These are phyloP conservation scores for Callospermophilus lateralis DNA, from an alignment of 2,113 vertebrate species.

Conservation along the genomic window DNA sequence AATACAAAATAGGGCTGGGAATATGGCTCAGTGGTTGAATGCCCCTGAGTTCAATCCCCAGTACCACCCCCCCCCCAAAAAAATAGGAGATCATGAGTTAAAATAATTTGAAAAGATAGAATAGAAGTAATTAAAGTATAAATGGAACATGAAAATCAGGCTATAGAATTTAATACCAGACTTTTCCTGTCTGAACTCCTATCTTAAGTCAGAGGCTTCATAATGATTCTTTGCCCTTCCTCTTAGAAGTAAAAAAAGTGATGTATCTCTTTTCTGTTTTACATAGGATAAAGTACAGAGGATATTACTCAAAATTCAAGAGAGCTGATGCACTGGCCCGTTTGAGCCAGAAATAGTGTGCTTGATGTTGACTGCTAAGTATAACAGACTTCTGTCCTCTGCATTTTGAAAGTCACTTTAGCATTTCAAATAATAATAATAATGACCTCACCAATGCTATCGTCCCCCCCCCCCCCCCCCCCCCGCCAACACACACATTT, in stretches of 20 bases:
- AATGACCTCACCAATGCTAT: not conserved
- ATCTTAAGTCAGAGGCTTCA: not conserved
- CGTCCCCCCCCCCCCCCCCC: not conserved
- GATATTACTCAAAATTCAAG: not conserved
- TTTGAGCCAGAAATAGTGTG: not conserved
- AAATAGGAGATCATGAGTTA: not conserved
- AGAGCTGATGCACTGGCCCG: not conserved
- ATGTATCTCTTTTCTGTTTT: not conserved
- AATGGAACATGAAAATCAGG: not conserved
- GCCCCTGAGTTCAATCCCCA: too few species aligned
- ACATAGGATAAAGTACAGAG: not conserved
- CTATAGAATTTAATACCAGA: not conserved
- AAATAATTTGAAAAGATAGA: not conserved
- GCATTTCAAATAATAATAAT: not conserved
- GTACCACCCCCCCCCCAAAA: too few species aligned
- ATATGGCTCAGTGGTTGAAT: too few species aligned
- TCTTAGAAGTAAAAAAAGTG: not conserved
- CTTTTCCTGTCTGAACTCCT: not conserved
- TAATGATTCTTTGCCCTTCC: not conserved
- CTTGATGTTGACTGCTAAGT: not conserved
- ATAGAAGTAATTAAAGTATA: conserved; percentile 7
- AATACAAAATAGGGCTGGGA: too few species aligned
- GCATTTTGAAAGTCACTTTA: not conserved
- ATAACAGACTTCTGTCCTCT: not conserved
- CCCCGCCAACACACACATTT: not conserved